Evolutionary conservation across 1,140 invertebrate genomes (phyloP).

Genomic region (Drosophila quadrilineata): DNA sequence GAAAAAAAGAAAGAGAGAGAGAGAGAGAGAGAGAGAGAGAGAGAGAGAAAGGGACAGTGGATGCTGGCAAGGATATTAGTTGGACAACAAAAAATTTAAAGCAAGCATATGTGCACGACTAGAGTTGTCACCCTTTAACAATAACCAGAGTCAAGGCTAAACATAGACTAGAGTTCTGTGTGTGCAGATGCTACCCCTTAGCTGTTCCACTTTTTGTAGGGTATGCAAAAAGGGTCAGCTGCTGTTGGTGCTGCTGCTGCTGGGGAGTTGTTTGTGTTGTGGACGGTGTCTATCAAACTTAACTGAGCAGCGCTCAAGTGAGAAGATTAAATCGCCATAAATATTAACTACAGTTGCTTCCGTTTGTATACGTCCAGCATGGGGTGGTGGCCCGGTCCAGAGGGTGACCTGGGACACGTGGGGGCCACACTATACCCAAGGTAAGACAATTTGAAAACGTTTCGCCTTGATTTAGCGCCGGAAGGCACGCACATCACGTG

Average conservation of each 20-base stretch:
- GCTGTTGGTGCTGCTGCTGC: background rate
- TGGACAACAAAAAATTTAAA: no score
- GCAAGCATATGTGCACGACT: no score
- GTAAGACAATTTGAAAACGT: slow-evolving; percentile 74
- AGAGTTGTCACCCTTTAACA: no score
- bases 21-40: background rate
- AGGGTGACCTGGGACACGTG: slow-evolving; percentile 3
- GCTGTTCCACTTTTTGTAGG: no score
- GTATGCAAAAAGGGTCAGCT: slow-evolving; percentile 60
- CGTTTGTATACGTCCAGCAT: slow-evolving; percentile 13
- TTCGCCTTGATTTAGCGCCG: slow-evolving; percentile 77
- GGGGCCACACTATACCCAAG: slow-evolving; percentile 21
- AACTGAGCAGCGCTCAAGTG: slow-evolving; percentile 76
- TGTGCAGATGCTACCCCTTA: no score
- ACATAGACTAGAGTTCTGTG: no score
- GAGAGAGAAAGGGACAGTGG: background rate
- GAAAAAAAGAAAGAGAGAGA: background rate
- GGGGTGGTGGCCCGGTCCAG: background rate
- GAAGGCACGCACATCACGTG: slow-evolving; percentile 75
- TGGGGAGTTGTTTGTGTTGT: slow-evolving; percentile 8
- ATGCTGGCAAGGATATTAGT: no score
- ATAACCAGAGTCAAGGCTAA: no score
- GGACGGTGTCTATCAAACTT: slow-evolving; percentile 72
- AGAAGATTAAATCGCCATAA: slow-evolving; percentile 80
- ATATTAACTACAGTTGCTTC: slow-evolving; percentile 77